A percentile compares a stretch with the other conserved stretches of the same genome.
These are phyloP conservation scores for Calidris pygmaea DNA, from an alignment of 2,113 vertebrate genomes.

Conservation along the genomic window DNA sequence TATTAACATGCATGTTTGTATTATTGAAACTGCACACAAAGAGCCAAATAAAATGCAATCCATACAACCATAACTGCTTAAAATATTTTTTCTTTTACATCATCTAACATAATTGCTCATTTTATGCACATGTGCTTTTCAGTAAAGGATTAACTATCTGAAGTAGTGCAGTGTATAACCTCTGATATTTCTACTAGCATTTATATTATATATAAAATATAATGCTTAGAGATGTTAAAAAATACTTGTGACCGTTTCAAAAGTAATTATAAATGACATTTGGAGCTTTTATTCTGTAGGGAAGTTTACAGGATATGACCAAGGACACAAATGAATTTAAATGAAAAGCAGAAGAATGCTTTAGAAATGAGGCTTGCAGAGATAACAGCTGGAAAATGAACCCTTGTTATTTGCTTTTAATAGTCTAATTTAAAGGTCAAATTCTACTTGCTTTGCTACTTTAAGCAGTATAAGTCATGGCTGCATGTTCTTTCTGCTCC, in stretches of 20 bases:
- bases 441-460: background rate
- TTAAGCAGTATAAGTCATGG: background rate
- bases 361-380: constrained; percentile 46
- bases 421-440: constrained; percentile 66
- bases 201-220: background rate
- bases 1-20: background rate
- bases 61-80: background rate
- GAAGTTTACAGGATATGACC: constrained; percentile 56
- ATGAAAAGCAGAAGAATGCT: constrained; percentile 60
- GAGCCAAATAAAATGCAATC: background rate
- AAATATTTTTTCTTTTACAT: background rate
- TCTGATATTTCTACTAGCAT: background rate
- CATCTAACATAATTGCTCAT: background rate
- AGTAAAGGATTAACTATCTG: background rate
- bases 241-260: constrained; percentile 5
- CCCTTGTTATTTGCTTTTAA: constrained; percentile 47
- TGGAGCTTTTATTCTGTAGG: constrained; percentile 14
- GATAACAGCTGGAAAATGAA: background rate
- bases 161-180: background rate
- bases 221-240: background rate
- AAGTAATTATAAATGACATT: constrained; percentile 64
- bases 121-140: background rate
- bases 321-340: constrained; percentile 70
- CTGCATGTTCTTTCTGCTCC: background rate
- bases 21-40: background rate